A percentile compares a stretch with the other conserved stretches of the same genome.
These are phyloP conservation scores for Lamproptera curius DNA, from an alignment of 2,888 invertebrate species.

Conservation along the genomic window DNA sequence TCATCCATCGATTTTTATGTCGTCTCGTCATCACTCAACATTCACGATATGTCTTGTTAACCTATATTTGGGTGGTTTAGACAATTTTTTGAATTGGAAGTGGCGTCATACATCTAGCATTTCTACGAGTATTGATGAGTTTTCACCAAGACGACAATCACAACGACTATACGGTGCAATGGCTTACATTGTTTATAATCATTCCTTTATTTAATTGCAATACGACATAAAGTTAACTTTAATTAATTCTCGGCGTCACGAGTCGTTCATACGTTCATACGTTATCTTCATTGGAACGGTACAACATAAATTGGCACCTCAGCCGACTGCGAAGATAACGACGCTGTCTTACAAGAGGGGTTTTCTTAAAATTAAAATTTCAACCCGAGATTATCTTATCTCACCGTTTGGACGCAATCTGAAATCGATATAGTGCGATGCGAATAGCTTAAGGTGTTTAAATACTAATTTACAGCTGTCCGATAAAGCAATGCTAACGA, in stretches of 20 bases:
- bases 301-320: constrained; percentile 17
- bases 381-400: constrained; percentile 21
- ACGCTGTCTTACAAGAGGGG: constrained; percentile 8
- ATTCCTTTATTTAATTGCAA: neutral
- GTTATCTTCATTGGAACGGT: constrained; percentile 10
- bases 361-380: constrained; percentile 21
- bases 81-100: no score
- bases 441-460: constrained; percentile 14
- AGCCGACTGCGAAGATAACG: constrained; percentile 5
- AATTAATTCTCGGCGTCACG: constrained; percentile 4
- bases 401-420: constrained; percentile 10
- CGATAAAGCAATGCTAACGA: constrained; percentile 10
- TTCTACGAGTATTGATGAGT: no score
- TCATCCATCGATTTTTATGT: no score
- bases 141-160: no score
- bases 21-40: no score
- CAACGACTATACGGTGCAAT: no score
- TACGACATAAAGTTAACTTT: neutral
- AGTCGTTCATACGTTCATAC: constrained; percentile 5
- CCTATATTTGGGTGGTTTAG: no score
- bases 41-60: no score
- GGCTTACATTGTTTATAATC: no score
- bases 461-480: constrained; percentile 17
- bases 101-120: no score
- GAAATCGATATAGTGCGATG: constrained; percentile 17